Evolutionary conservation across 2,113 vertebrate genomes (phyloP), one percentile per base, ranked within the genome.

Genomic region (Sylvicapra grimmia): DNA sequence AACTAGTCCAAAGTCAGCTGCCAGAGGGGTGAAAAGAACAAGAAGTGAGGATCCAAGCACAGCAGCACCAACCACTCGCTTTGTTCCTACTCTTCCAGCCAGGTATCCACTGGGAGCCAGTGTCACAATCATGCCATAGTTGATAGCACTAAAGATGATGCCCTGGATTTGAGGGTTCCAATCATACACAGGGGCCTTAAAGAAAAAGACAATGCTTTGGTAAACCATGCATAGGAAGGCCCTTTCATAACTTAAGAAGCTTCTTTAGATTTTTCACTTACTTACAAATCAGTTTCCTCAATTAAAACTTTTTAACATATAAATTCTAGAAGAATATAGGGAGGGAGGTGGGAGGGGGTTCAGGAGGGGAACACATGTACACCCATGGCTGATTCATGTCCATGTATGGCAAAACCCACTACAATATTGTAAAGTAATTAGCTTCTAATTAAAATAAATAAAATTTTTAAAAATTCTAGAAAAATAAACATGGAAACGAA

Each of bases 31-130:
- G 95, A 99, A 98, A 58, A 99, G 93, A 10, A 97, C 98, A 87
- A 99, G 98, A 86, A 29, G 85, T 0, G 99, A 98, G 0, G 99
- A 99, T 88, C 94, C 90, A 36, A 99, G 84, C 61, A 99, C 98
- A 3, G 99, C 98, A 79, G 98, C 29, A 6, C 99, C 99, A 29
- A 99, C 94, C 90, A 99, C 99, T 36, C 96, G 3, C 2, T 80
- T 99, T 0, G 99, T 98, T 29, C 99, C 99, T 8, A 98, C 97
- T 92, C 97, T 99, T 51, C 98, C 99, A 0, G 99, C 98, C 97
- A 99, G 96, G 98, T 99, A 99, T 1, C 99, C 99, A 0, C 99
- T 99, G 0, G 98, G 98, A 86, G 99, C 98, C 98, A 98, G 98
- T 7, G 99, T 99, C 91, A 97, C 94, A 89, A 99, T 85, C 93